These are phyloP conservation scores for Serinus canaria DNA, from an alignment of 2,113 vertebrate genomes.

Conservation along the genomic window DNA sequence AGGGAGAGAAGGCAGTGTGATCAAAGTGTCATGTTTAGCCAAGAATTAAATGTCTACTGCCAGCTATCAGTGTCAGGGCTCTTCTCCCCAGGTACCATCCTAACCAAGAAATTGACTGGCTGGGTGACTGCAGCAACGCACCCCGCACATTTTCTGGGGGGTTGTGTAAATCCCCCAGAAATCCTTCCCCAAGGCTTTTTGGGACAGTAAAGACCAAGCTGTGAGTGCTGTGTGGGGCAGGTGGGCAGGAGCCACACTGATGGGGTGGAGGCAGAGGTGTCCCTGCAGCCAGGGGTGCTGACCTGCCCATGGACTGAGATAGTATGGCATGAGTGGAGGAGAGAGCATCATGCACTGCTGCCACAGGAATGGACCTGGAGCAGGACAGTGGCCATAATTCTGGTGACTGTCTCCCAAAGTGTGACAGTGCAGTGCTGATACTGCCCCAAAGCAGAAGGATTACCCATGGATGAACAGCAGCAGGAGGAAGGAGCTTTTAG, in stretches of 20 bases:
- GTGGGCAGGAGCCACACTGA: background rate
- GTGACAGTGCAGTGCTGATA: background rate
- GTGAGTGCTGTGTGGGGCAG: background rate
- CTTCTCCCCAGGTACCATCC: background rate
- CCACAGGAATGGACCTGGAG: background rate
- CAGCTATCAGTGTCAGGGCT: background rate
- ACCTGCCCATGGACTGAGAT: background rate
- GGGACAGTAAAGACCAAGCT: background rate
- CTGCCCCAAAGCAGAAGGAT: background rate
- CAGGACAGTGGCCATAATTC: background rate
- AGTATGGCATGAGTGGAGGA: fast-evolving
- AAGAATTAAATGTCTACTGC: background rate
- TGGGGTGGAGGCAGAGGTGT: background rate
- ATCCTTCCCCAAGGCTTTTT: background rate
- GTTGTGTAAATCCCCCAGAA: background rate
- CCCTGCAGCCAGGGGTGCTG: background rate
- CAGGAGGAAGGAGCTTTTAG: background rate
- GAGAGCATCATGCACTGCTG: background rate
- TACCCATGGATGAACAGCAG: background rate
- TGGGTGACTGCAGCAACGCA: background rate
- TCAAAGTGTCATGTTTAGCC: background rate
- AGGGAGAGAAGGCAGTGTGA: background rate
- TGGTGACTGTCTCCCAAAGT: background rate
- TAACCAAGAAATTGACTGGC: background rate
- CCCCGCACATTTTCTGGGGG: fast-evolving